Evolutionary conservation across 2,888 invertebrate species (phyloP), one percentile per base, ranked within the genome.

Genomic region (Salpingus planirostris): DNA sequence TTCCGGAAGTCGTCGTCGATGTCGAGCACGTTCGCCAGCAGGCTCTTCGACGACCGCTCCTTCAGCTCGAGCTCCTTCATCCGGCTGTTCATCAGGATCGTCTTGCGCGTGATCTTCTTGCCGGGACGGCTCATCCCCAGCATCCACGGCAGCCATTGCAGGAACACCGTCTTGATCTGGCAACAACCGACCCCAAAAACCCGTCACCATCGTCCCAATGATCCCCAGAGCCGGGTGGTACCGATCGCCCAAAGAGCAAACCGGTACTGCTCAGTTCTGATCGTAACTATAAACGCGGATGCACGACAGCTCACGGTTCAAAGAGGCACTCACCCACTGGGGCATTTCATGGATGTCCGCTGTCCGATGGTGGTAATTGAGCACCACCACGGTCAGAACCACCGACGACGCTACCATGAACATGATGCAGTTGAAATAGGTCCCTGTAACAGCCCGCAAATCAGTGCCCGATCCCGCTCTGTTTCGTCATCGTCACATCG

Each of bases 361-460:
- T 50, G 90, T 90, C 57, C 95, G 79, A 69, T 96, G 95, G 68
- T 96, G 96, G 68, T 91, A 95, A 72, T 96, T 96, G 49, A 96
- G 78, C 52, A 96, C 93, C 54, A 95, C 84, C 50, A 96, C 93
- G 31, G 96, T 96, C 57, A 93, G 78, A 54, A 95, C 91, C 66
- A 96, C 95, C 45, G 95, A 95, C 44, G 93, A 90, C 39, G 95
- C 93, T 70, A 95, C 95, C 93, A 96, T 95, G 71, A 96, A 90
- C 96, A 96, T 96, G 71, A 95, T 95, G 76, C 93, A 93, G 74
- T 95, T 95, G 81, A 96, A 96, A 75, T 96, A 96, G 54, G 95
- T 91, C 64, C 95, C 95, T 54, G 57, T 38, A 58, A 58, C 46
- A 51, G 48, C 52, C 50, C 29, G 14, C 28, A 31, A 35, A 42